phyloP scores from a whole-genome alignment of 1,140 invertebrate species.

The Trachymyrmex septentrionalis region DNA sequence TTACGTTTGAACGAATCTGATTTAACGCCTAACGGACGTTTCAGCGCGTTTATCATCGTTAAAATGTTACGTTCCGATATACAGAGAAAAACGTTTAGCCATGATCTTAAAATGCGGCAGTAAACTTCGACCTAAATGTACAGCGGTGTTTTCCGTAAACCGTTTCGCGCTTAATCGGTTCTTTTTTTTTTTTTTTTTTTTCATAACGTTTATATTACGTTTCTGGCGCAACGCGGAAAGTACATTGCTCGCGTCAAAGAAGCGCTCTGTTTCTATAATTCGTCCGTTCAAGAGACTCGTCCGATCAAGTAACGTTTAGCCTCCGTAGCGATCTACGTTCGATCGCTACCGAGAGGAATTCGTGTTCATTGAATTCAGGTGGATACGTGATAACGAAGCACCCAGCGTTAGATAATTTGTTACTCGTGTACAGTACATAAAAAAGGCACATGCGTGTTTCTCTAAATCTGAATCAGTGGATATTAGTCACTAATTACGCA shows the following conservation, averaged over 20 bases:
- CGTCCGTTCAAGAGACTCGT: background rate
- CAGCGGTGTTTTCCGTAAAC: constrained; percentile 16
- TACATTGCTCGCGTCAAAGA: background rate
- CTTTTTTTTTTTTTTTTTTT: too few relatives aligned
- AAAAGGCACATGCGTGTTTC: too few relatives aligned
- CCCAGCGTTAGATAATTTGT: too few relatives aligned
- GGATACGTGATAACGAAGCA: background rate
- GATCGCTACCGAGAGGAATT: background rate
- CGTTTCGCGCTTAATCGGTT: constrained; percentile 19
- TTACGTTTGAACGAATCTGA: constrained; percentile 14
- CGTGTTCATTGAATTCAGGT: background rate
- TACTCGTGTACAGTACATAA: too few relatives aligned
- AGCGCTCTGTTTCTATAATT: background rate
- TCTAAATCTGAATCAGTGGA: too few relatives aligned
- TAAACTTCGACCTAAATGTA: constrained; percentile 9
- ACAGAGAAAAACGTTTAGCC: constrained; percentile 38
- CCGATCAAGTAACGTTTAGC: background rate
- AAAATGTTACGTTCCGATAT: constrained; percentile 21
- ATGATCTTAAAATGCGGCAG: constrained; percentile 29
- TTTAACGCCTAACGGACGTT: constrained; percentile 13
- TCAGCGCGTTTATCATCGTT: constrained; percentile 27
- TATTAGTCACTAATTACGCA: too few relatives aligned
- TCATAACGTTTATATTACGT: background rate
- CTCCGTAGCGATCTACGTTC: background rate
- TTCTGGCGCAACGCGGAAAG: background rate